A percentile compares a stretch with the other conserved stretches of the same genome.
Conservation (phyloP, 1,140 invertebrate species). For the Asobara japonica region DNA sequence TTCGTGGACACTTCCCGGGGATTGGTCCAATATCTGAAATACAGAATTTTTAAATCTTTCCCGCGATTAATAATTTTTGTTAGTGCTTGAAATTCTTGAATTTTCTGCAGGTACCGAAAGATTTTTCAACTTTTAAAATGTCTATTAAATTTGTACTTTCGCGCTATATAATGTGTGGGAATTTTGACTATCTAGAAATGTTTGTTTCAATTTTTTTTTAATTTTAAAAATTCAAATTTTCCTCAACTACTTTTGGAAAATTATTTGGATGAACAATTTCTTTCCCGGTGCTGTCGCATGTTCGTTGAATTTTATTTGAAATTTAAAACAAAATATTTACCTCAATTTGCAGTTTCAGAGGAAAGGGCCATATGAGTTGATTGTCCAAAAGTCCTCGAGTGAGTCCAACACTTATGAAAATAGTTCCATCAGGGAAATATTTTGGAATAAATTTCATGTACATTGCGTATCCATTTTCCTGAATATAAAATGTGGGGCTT, state of each 20-base stretch:
- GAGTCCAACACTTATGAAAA: conserved; percentile 63
- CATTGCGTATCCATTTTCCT: conserved; percentile 47
- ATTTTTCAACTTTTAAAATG: too few relatives aligned
- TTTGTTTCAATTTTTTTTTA: too few relatives aligned
- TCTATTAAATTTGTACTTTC: too few relatives aligned
- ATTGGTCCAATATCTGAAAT: conserved; percentile 61
- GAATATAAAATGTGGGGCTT: conserved; percentile 62
- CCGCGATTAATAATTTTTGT: neutral
- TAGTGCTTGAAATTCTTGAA: neutral
- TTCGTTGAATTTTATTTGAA: neutral
- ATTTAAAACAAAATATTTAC: conserved; percentile 41
- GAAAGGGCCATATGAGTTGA: conserved; percentile 65
- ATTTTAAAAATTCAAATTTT: too few relatives aligned
- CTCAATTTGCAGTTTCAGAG: conserved; percentile 55
- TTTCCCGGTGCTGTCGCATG: neutral
- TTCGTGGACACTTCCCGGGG: conserved; percentile 36
- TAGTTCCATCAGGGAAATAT: conserved; percentile 61
- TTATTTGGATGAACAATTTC: neutral
- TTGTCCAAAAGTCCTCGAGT: conserved; percentile 57
- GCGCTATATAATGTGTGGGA: too few relatives aligned
- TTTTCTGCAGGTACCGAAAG: neutral
- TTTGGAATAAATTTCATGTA: conserved; percentile 49
- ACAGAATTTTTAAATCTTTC: neutral
- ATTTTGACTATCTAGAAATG: too few relatives aligned
- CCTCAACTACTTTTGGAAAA: too few relatives aligned